Percentiles rank a stretch among this genome's conserved stretches.
Evolutionary conservation across 2,113 vertebrate species (phyloP).

Genomic region (Mesitornis unicolor): DNA sequence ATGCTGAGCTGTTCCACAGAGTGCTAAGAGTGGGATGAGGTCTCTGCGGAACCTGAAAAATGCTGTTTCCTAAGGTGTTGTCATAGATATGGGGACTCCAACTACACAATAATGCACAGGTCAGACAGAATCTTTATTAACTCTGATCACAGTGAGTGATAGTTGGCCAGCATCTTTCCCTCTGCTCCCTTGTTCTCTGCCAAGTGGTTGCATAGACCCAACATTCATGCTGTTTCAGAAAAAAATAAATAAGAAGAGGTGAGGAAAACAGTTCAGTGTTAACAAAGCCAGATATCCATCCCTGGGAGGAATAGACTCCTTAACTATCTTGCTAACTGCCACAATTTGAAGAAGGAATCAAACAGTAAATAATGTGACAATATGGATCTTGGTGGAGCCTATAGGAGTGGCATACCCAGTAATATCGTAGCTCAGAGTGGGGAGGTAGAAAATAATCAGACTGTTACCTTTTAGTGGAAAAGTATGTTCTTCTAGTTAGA

Average conservation of each 20-base stretch:
- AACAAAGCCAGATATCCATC: not conserved
- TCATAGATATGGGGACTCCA: not conserved
- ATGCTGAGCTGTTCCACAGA: not conserved
- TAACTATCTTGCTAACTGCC: not conserved
- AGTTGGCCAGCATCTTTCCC: not conserved
- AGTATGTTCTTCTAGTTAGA: not conserved
- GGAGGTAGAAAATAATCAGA: not conserved
- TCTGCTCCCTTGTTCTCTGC: not conserved
- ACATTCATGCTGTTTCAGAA: not conserved
- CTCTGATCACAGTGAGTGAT: not conserved
- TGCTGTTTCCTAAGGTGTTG: not conserved
- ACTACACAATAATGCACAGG: not conserved
- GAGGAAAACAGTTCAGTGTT: not conserved
- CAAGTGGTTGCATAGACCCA: not conserved
- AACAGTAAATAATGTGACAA: not conserved
- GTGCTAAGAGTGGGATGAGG: not conserved
- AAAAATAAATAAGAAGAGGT: not conserved
- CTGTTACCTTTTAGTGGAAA: not conserved
- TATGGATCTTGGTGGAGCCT: not conserved
- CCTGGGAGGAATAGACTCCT: accelerated
- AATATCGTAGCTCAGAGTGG: accelerated
- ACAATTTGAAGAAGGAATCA: not conserved
- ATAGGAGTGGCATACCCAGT: not conserved
- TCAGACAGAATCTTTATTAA: not conserved
- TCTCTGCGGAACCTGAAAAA: not conserved